Evolutionary conservation across 2,113 vertebrate species (phyloP).

Genomic region (Dicerorhinus sumatrensis): DNA sequence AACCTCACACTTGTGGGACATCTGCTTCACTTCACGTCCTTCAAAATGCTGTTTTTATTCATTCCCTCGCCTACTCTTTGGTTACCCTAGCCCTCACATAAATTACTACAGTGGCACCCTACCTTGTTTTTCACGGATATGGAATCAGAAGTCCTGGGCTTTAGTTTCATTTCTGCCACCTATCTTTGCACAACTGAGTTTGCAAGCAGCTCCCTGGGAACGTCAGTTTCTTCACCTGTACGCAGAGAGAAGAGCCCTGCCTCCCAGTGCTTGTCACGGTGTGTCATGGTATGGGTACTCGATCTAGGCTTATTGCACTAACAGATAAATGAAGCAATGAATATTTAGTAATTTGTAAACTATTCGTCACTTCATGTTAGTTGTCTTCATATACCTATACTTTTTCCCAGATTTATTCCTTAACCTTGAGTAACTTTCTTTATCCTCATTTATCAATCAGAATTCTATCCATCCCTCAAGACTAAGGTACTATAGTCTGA

Average conservation of each 20-base stretch:
- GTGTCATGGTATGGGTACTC: fast-evolving
- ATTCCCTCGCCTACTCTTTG: neutral
- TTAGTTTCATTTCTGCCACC: neutral
- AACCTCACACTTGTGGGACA: neutral
- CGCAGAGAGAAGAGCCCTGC: neutral
- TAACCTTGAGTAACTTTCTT: neutral
- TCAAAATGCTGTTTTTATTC: neutral
- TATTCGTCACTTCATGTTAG: neutral
- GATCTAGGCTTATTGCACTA: neutral
- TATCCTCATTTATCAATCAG: neutral
- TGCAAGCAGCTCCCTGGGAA: neutral
- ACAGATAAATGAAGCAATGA: neutral
- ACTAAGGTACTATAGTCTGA: neutral
- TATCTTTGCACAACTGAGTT: neutral
- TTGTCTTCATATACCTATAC: fast-evolving
- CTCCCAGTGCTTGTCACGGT: too few relatives aligned
- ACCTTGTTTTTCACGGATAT: neutral
- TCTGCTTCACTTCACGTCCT: neutral
- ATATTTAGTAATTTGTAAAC: neutral
- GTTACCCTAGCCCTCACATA: neutral
- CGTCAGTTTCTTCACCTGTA: neutral
- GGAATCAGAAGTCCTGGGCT: neutral
- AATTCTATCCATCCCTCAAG: neutral
- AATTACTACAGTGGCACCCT: neutral
- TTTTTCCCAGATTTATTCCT: neutral